Evolutionary conservation across 1,140 invertebrate genomes (phyloP).

Genomic region (Marisa cornuarietis): DNA sequence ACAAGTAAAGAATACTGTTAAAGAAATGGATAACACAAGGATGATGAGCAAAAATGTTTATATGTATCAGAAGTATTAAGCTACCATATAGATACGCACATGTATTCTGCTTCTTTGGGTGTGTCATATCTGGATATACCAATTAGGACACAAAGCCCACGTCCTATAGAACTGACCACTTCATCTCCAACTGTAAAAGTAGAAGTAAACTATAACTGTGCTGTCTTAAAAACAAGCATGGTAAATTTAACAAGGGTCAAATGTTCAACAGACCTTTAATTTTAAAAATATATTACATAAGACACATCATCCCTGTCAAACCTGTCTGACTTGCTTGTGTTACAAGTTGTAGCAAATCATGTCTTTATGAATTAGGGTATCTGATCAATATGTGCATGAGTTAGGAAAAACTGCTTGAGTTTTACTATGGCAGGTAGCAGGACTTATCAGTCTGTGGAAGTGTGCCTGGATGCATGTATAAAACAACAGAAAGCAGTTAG

Average conservation of each 20-base stretch:
- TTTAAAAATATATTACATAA: background rate
- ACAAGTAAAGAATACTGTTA: background rate
- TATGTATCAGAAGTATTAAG: background rate
- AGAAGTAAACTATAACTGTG: background rate
- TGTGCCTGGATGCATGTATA: too few species aligned
- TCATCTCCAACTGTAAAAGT: slow-evolving; percentile 78
- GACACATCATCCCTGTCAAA: background rate
- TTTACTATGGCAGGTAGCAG: too few species aligned
- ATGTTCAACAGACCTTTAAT: background rate
- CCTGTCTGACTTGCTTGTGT: slow-evolving; percentile 70
- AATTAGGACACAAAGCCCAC: slow-evolving; percentile 86
- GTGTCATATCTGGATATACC: slow-evolving; percentile 85
- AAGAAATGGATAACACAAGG: background rate
- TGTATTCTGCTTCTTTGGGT: slow-evolving; percentile 82
- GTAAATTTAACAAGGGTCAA: background rate
- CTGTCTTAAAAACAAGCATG: background rate
- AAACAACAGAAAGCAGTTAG: too few species aligned
- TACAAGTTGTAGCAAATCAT: too few species aligned
- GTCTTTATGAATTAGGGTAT: too few species aligned
- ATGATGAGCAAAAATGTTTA: background rate
- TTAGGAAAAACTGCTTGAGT: too few species aligned
- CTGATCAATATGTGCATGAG: too few species aligned
- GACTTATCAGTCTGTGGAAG: too few species aligned
- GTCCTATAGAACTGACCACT: slow-evolving; percentile 82
- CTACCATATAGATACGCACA: slow-evolving; percentile 71